Percentiles rank a stretch among this genome's conserved stretches.
phyloP scores from a whole-genome alignment of 2,113 vertebrate genomes.

The Myiopsitta monachus region DNA sequence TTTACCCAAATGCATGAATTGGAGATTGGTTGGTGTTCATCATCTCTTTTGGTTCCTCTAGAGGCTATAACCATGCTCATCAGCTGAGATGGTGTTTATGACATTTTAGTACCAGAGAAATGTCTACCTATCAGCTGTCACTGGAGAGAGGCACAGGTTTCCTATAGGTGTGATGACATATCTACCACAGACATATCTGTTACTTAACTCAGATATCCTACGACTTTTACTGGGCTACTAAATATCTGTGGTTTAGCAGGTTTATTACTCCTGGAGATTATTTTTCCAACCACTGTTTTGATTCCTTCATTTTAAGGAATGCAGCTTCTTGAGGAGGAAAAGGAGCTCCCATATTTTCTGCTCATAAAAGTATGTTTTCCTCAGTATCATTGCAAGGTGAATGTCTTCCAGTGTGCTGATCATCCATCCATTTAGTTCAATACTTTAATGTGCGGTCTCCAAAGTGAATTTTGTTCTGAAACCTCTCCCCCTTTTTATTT shows the following conservation, averaged over 20 bases:
- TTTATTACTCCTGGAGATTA: not conserved
- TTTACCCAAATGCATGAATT: not conserved
- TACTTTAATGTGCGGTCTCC: not conserved
- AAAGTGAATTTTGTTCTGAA: not conserved
- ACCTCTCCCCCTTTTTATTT: not conserved
- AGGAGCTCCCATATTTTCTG: not conserved
- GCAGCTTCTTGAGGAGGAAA: not conserved
- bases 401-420: not conserved
- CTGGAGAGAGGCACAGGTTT: not conserved
- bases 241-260: not conserved
- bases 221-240: not conserved
- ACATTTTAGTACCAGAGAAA: not conserved
- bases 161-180: not conserved
- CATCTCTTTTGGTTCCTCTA: not conserved
- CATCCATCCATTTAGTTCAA: not conserved
- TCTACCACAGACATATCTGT: not conserved
- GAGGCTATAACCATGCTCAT: not conserved
- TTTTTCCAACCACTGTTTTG: not conserved
- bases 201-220: not conserved
- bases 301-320: not conserved
- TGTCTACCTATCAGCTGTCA: not conserved
- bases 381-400: not conserved
- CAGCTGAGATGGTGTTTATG: not conserved
- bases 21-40: not conserved
- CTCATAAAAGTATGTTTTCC: not conserved